Percentiles rank a stretch among this genome's conserved stretches.
These are phyloP conservation scores for Cephalophus harveyi DNA, from an alignment of 2,113 vertebrate genomes.

Conservation along the genomic window DNA sequence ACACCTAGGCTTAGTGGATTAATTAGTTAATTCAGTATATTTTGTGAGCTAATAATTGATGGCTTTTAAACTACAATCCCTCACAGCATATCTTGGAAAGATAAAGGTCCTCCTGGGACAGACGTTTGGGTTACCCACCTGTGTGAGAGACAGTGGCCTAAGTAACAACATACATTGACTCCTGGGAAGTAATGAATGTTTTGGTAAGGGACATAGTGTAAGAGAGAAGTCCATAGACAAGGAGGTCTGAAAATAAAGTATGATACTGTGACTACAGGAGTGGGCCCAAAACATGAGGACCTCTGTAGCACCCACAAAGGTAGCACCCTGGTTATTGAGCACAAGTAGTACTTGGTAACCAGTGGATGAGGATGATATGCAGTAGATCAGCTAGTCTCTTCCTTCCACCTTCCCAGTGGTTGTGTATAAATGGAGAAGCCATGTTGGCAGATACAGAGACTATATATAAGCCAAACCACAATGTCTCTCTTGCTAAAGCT, in stretches of 20 bases:
- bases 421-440: background rate
- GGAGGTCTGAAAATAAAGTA: background rate
- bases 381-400: background rate
- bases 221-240: background rate
- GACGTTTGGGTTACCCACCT: background rate
- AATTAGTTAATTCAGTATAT: background rate
- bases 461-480: background rate
- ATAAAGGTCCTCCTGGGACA: background rate
- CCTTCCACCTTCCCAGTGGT: background rate
- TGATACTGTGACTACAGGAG: background rate
- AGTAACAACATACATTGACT: background rate
- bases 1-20: background rate
- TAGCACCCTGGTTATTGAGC: background rate
- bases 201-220: background rate
- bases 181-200: background rate
- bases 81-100: background rate
- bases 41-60: background rate
- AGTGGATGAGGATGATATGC: background rate
- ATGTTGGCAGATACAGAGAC: background rate
- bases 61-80: background rate
- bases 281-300: background rate
- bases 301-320: background rate
- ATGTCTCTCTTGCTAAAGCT: background rate
- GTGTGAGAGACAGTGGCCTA: background rate
- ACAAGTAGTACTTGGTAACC: background rate